A percentile compares a stretch with the other conserved stretches of the same genome.
Conservation (phyloP, 2,113 vertebrate species). For the Tichodroma muraria region DNA sequence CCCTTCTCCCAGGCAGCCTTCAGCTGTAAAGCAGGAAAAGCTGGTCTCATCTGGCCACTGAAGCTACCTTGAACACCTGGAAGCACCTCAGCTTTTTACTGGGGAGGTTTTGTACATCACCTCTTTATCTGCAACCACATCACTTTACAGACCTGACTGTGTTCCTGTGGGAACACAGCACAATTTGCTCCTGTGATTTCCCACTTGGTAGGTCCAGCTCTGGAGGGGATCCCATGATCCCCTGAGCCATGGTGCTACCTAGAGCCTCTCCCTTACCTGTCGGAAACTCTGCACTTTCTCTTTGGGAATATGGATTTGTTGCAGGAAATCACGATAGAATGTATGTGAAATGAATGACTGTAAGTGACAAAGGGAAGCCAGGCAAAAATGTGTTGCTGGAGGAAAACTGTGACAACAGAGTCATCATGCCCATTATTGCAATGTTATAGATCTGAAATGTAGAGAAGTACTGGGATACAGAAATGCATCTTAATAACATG, state of each 20-base stretch:
- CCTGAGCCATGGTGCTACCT: not conserved
- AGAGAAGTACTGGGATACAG: not conserved
- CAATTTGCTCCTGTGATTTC: not conserved
- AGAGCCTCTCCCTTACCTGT: not conserved
- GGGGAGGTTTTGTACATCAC: not conserved
- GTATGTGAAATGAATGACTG: not conserved
- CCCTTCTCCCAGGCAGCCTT: not conserved
- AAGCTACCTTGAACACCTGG: not conserved
- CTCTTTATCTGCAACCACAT: not conserved
- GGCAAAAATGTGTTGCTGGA: not conserved
- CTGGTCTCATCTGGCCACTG: not conserved
- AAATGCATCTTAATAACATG: not conserved
- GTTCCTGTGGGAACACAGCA: not conserved
- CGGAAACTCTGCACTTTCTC: not conserved
- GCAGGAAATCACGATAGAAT: not conserved
- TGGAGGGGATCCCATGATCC: not conserved
- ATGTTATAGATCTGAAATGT: not conserved
- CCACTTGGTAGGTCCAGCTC: not conserved
- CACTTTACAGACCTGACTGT: not conserved
- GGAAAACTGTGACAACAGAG: not conserved
- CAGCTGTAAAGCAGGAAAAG: not conserved
- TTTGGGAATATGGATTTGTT: not conserved
- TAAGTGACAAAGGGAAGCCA: not conserved
- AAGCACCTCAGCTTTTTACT: not conserved
- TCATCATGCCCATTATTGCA: accelerated